A percentile compares a stretch with the other conserved stretches of the same genome.
These are phyloP conservation scores for Meloe dianella DNA, from an alignment of 2,888 invertebrate species.

Conservation along the genomic window DNA sequence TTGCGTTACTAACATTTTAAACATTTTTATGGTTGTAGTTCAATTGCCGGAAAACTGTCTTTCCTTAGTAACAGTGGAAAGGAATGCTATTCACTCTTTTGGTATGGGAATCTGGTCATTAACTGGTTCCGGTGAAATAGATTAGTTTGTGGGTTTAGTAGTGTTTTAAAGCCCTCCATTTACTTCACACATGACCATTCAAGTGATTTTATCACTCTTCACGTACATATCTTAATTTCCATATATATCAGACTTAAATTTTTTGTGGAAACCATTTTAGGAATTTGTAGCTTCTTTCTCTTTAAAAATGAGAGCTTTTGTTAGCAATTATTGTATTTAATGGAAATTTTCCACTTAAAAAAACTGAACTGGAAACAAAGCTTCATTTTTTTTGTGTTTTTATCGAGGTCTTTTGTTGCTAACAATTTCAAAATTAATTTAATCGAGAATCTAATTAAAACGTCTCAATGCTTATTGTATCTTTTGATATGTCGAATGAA, in stretches of 20 bases:
- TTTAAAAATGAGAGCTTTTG: neutral
- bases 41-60: neutral
- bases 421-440: too few species aligned
- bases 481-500: neutral
- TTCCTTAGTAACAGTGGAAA: neutral
- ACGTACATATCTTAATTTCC: neutral
- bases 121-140: conserved; percentile 28
- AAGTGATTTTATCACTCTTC: conserved; percentile 16
- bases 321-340: conserved; percentile 8
- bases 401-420: too few species aligned
- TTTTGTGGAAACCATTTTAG: conserved; percentile 1
- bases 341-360: conserved; percentile 3
- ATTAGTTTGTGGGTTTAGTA: conserved; percentile 25
- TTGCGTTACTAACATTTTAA: neutral
- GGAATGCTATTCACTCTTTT: conserved; percentile 15
- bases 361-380: neutral
- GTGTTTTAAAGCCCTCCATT: conserved; percentile 23
- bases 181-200: conserved; percentile 13
- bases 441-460: neutral
- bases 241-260: conserved; percentile 7
- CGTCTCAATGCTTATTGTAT: neutral
- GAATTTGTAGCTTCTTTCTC: neutral
- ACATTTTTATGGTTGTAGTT: neutral
- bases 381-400: neutral
- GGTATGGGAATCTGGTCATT: conserved; percentile 28